phyloP scores from a whole-genome alignment of 2,888 invertebrate species.

The Linnaemya tessellans region DNA sequence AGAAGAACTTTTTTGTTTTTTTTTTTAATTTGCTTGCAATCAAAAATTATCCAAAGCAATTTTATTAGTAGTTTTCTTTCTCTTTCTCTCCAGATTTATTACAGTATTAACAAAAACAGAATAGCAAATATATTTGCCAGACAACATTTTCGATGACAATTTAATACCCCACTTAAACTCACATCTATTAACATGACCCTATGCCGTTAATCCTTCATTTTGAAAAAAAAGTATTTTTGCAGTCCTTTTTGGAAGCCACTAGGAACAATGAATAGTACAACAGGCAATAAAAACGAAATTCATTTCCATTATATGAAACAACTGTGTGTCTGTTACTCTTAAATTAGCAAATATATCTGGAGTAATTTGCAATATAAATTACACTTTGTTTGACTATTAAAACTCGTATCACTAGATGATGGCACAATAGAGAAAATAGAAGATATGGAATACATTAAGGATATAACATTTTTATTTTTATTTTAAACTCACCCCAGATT shows the following conservation, averaged over 20 bases:
- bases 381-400: not conserved
- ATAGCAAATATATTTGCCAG: no score
- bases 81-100: no score
- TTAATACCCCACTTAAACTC: not conserved
- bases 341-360: not conserved
- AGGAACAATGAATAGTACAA: slow-evolving; percentile 8
- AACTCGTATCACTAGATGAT: not conserved
- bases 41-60: no score
- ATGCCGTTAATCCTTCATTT: not conserved
- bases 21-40: no score
- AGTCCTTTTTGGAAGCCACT: not conserved
- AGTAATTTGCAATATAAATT: not conserved
- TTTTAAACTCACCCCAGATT: not conserved
- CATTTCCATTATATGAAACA: slow-evolving; percentile 11
- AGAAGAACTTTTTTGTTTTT: no score
- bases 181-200: slow-evolving; percentile 24
- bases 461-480: not conserved
- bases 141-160: not conserved
- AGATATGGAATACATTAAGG: not conserved
- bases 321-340: not conserved
- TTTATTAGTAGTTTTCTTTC: no score
- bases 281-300: slow-evolving; percentile 22
- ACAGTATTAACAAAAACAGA: no score
- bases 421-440: not conserved
- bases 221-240: not conserved